Base-by-base conservation (phyloP, 2,888 invertebrate genomes). In the Philaethria dido region DNA sequence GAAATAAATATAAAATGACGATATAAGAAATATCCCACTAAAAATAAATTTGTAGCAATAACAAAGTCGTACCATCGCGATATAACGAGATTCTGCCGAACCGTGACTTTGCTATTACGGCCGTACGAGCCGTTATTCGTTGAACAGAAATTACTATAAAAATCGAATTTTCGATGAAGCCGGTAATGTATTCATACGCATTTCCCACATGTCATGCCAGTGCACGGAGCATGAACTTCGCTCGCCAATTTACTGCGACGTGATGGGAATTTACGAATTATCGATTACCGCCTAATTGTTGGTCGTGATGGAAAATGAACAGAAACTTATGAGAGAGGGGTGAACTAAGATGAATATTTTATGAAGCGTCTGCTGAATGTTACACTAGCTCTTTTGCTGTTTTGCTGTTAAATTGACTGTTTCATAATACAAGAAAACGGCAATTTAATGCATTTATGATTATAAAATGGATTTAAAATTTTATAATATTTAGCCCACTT, bases 161-260 rank as follows among this genome's bases (percentile, higher is more conserved):
- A 79, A 78, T 75, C 76, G 74, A 79, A 81, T 80, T 79, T 78
- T 75, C 75, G 75, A 76, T 77, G 75, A 73, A 72, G 71, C 70
- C 72, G 71, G 77, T 83, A 81, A 84, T 84, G 72, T 86, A 85
- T 82, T 82, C 81, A 81, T 80, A 77, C 78, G 76, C 75, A 78
- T 79, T 75, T 76, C 78, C 78, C 77, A 74, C 79, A 75, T 78
- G 80, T 81, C 81, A 79, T 80, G 80, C 78, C 75, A 68, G 72
- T 78, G 79, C 80, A 78, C 77, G 80, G 75, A 54, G 72, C 72
- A 73, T 77, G 76, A 79, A 81, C 78, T 79, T 80, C 79, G 74
- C 78, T 75, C 78, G 77, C 79, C 82, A 85, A 85, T 86, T 85
- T 84, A 81, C 78, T 77, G 74, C 75, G 74, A 83, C 80, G 84